Base-by-base conservation (phyloP, 1,140 invertebrate genomes). In the Holcopasites calliopsidis region DNA sequence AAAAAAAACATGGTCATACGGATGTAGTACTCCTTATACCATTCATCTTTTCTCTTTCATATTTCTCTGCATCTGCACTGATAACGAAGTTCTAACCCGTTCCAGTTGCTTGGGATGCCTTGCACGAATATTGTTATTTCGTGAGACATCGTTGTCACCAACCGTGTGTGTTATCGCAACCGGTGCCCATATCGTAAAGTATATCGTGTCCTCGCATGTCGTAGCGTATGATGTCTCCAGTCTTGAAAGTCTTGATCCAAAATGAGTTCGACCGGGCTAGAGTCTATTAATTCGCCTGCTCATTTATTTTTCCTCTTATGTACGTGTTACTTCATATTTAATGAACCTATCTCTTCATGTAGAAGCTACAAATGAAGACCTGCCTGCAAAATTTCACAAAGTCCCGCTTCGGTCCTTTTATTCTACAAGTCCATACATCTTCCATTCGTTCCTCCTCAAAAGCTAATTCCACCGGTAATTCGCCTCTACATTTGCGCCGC, bases 241-340 rank as follows among this genome's bases (percentile, higher is more conserved):
- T 44, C 55, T 71, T 71, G 55, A 5, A 21, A 13, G 31, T 49
- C 33, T 38, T 44, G 31, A 28, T 16, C 52, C 28, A 31, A 61
- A 16, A 61, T 61, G 23, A 61, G 21, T 50, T 38, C 60, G 49
- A 60, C 38, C 21, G 31, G n/a, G n/a, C n/a, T n/a, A 47, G n/a
- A 47, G 16, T 47, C 16, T 47, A 47, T n/a, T n/a, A n/a, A n/a
- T n/a, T 57, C 26, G 21, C 60, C 35, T 60, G 35, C 26, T 60
- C 60, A 60, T 49, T 60, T 60, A 2, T 4, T 10, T 18, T 33
- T n/a, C 18, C n/a, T 23, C 23, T 8, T 28, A 13, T n/a, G 31
- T n/a, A 21, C n/a, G n/a, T 13, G 31, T 35, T 35, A 35, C 16
- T 54, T 31, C 11, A 54, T 54, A 18, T 62, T 44, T 44, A 44